Conservation (phyloP, 2,797 vertebrate species). For the Malacoraja senta region DNA sequence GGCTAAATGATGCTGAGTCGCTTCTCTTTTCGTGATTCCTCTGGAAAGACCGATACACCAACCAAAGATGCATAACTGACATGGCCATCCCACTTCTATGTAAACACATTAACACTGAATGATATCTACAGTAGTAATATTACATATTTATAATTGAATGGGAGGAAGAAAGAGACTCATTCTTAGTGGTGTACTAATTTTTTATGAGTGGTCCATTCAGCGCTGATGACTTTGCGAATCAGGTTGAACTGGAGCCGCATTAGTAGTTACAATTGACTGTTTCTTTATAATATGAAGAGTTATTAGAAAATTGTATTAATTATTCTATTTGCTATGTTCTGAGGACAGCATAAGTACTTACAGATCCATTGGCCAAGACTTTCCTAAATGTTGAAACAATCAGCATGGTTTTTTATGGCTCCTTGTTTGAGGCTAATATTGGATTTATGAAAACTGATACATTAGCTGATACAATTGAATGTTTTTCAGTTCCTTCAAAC, state of each 20-base stretch:
- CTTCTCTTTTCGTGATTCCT: background rate
- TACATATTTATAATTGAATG: background rate
- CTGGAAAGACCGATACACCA: background rate
- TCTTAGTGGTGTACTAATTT: background rate
- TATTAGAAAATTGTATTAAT: no score
- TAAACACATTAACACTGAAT: background rate
- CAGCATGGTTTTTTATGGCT: background rate
- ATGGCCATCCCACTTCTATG: background rate
- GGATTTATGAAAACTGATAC: background rate
- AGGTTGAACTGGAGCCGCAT: background rate
- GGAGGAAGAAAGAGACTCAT: background rate
- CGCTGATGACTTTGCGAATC: background rate
- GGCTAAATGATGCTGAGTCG: background rate
- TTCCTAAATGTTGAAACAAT: constrained; percentile 4
- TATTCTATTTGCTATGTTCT: no score
- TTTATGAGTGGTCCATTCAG: background rate
- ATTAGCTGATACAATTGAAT: constrained; percentile 39
- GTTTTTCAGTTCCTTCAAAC: constrained; percentile 76
- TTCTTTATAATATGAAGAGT: no score
- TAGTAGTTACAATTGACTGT: no score
- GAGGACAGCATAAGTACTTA: background rate
- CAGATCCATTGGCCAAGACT: background rate
- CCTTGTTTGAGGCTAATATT: background rate
- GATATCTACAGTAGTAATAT: background rate
- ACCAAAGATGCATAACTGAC: background rate